phyloP scores from a whole-genome alignment of 2,888 invertebrate species.

The Neoscelio sp. region DNA sequence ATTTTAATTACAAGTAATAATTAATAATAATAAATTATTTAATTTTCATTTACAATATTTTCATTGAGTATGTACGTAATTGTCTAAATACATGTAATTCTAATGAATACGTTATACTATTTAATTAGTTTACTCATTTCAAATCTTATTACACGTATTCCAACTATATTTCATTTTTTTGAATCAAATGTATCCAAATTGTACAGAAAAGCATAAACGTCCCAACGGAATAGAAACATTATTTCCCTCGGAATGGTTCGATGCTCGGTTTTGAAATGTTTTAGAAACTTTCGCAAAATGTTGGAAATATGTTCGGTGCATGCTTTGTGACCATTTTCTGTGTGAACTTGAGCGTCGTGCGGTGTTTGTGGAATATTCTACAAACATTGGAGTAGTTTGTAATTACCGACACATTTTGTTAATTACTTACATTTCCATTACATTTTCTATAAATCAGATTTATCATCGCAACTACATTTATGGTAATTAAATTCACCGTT shows the following conservation, averaged over 20 bases:
- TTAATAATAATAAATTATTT: too few relatives aligned
- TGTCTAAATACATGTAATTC: too few relatives aligned
- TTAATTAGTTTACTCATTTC: too few relatives aligned
- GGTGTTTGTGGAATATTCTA: conserved; percentile 26
- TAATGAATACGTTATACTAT: too few relatives aligned
- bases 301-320: conserved; percentile 45
- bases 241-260: conserved; percentile 25
- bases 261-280: conserved; percentile 54
- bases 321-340: conserved; percentile 49
- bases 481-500: too few relatives aligned
- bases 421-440: conserved; percentile 45
- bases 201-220: neutral
- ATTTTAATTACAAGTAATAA: too few relatives aligned
- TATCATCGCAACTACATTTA: neutral
- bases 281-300: conserved; percentile 47
- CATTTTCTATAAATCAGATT: conserved; percentile 5
- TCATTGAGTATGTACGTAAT: too few relatives aligned
- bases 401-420: conserved; percentile 30
- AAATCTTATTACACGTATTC: too few relatives aligned
- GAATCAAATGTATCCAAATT: too few relatives aligned
- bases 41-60: too few relatives aligned
- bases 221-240: conserved; percentile 10
- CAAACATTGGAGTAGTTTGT: conserved; percentile 40
- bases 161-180: too few relatives aligned
- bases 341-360: conserved; percentile 29